Base-by-base conservation (phyloP, 1,140 invertebrate genomes). In the Drosophila repletoides region DNA sequence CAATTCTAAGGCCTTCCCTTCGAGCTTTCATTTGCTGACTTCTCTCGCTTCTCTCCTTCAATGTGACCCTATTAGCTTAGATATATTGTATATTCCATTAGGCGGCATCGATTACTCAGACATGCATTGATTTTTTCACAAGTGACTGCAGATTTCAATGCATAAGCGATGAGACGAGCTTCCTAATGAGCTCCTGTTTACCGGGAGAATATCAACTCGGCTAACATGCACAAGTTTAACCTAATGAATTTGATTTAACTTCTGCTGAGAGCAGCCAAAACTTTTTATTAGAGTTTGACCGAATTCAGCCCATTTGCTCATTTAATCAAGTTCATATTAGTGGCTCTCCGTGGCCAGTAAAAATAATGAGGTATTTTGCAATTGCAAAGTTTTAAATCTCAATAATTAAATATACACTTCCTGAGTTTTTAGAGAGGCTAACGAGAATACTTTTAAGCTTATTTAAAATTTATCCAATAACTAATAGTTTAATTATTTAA, bases 71-170 rank as follows among this genome's bases (percentile, higher is more conserved):
- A 86, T 87, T 87, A 76, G 81, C 80, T 86, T 87, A 87, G 76
- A 69, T 81, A n/a, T n/a, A n/a, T n/a, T n/a, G n/a, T n/a, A n/a
- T n/a, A 86, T 86, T 86, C 80, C 80, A 86, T 86, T 86, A 86
- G 80, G 48, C 71, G 58, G 45, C 81, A 87, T 87, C 65, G 75
- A 86, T 87, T 84, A 86, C 80, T 86, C 80, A 86, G 80, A 86
- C 80, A 86, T 86, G 80, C 80, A 86, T 86, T 76, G 80, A 86
- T 86, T 86, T 86, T 86, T 86, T 86, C 40, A 86, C 80, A 86
- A 81, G 43, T 81, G 81, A 86, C 80, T 86, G 80, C 68, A 72
- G 81, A 86, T 86, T 86, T 86, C 80, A 86, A 86, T 86, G 80
- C 80, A 86, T 86, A 86, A 66, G 52, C 81, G 80, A 86, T 86